Percentiles rank a stretch among this genome's conserved stretches.
Evolutionary conservation across 2,797 vertebrate genomes (phyloP).

Genomic region (Melanotaenia boesemani): DNA sequence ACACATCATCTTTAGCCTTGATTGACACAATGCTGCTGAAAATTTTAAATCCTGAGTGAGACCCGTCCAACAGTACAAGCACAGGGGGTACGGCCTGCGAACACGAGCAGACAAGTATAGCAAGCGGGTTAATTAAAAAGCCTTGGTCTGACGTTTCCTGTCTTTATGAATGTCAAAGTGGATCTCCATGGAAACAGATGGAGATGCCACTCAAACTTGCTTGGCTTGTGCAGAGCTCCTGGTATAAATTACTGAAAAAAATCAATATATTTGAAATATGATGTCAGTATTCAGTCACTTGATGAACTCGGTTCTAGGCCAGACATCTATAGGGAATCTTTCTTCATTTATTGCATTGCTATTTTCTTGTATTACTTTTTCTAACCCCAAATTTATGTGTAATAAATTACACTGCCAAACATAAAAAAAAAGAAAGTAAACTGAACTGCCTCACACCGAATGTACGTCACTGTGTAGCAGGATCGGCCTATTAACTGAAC

Average conservation of each 20-base stretch:
- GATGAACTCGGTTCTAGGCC: slow-evolving; percentile 6
- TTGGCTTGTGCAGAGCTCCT: slow-evolving; percentile 8
- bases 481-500: slow-evolving; percentile 39
- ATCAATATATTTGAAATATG: slow-evolving; percentile 25
- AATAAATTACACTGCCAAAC: slow-evolving; percentile 26
- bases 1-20: slow-evolving; percentile 7
- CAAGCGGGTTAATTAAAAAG: slow-evolving; percentile 66
- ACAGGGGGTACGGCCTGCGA: slow-evolving; percentile 51
- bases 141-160: slow-evolving; percentile 44
- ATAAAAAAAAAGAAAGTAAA: slow-evolving; percentile 5
- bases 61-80: slow-evolving; percentile 32
- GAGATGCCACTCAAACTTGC: slow-evolving; percentile 69
- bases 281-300: slow-evolving; percentile 34
- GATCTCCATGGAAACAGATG: slow-evolving; percentile 53
- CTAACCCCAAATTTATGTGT: slow-evolving; percentile 14
- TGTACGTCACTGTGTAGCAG: slow-evolving; percentile 8
- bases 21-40: slow-evolving; percentile 52
- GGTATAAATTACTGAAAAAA: slow-evolving; percentile 72
- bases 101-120: slow-evolving; percentile 38
- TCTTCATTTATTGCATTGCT: not conserved
- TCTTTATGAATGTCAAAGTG: slow-evolving; percentile 69
- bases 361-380: slow-evolving; percentile 2
- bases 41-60: slow-evolving; percentile 45
- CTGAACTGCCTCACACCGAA: slow-evolving; percentile 23
- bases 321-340: slow-evolving; percentile 1